Base-by-base conservation (phyloP, 2,888 invertebrate genomes). In the Melangyna quadrimaculata region DNA sequence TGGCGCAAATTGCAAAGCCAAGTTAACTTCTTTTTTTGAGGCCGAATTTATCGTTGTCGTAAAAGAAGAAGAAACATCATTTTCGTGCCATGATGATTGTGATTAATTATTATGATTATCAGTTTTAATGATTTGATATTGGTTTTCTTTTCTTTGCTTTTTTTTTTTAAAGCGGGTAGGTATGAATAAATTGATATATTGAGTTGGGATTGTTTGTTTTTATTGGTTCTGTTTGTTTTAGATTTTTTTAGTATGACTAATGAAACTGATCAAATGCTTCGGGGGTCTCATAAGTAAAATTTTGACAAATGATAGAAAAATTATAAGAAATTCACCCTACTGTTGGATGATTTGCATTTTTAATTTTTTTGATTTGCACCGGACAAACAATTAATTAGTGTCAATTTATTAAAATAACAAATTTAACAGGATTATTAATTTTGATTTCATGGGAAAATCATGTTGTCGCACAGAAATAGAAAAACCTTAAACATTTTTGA, bases 91-190 rank as follows among this genome's bases (percentile, higher is more conserved):
- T 78, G 86, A 81, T 86, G 77, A 81, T 78, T 81, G 81, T 86
- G 81, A 86, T 86, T 86, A 81, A 86, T 86, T 86, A 78, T 77
- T 86, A 78, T 77, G 86, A 78, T 81, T 86, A 86, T 81, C 48
- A 69, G 53, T 73, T 73, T 78, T 81, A 86, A 86, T 86, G 81
- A 78, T 73, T 86, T 71, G 37, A 67, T 63, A 86, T 86, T 86
- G 75, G 43, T 67, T 78, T 80, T 51, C 14, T 51, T 14, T 77
- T 32, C 45, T 80, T 77, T 80, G 61, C 35, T 59, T 35, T 35
- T 29, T 29, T 53, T 3, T 24, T 12, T 14, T n/a, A n/a, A n/a
- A n/a, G n/a, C n/a, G n/a, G n/a, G n/a, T n/a, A n/a, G n/a, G n/a
- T n/a, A n/a, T n/a, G n/a, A n/a, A n/a, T 8, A 8, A 17, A 43